Base-by-base conservation (phyloP, 1,140 invertebrate species). In the Bicyclus anynana region DNA sequence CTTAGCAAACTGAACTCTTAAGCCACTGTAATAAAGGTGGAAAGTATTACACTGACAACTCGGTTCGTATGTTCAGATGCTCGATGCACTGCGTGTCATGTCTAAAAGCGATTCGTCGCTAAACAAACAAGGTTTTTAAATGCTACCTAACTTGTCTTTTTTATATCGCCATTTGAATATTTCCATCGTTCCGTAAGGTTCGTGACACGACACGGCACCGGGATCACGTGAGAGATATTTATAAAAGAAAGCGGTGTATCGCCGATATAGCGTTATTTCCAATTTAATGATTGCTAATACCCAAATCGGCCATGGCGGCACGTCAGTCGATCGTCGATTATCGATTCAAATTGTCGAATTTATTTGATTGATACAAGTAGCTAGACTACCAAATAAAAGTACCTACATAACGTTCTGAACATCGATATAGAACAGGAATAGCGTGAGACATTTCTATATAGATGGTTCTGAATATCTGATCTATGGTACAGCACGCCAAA, bases 121-220 rank as follows among this genome's bases (percentile, higher is more conserved):
- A 71, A 80, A 80, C 78, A 87, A 85, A 87, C 84, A 87, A 86
- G 75, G 77, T 86, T 87, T 87, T 87, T 87, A 87, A 87, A 87
- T 84, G 84, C 81, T 87, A 81, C 78, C 81, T 80, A 87, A 85
- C 81, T 84, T 85, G 83, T 86, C 80, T 84, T 86, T 87, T 87
- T 87, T 87, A 87, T 86, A 84, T 84, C 75, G 75, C 77, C 72
- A 87, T 87, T 87, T 87, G 83, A 84, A 87, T 87, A 87, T 86
- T 86, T 75, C 75, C 64, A 84, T 82, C 78, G 82, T 80, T 84
- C 77, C 67, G 69, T 68, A 54, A 76, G 72, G 78, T 85, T 84
- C 83, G 77, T 86, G 84, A 74, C 79, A 86, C 82, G 80, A 79
- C 72, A 57, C 74, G 84, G 82, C 82, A 84, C 82, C 66, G 80